Base-by-base conservation (phyloP, 1,140 invertebrate genomes). In the Galleria mellonella region DNA sequence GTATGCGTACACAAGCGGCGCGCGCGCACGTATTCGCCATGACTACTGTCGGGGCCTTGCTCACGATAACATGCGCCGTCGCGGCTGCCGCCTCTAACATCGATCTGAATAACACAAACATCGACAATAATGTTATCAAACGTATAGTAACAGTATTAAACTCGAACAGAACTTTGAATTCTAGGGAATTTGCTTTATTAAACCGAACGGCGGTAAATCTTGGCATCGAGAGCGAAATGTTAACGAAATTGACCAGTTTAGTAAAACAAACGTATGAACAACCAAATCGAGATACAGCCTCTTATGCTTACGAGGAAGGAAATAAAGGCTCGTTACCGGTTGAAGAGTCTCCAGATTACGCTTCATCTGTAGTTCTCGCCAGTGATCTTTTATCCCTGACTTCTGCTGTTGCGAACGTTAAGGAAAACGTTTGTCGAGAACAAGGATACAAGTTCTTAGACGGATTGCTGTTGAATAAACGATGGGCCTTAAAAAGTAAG, bases 401-500 rank as follows among this genome's bases (percentile, higher is more conserved):
- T 2, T 75, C 68, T 59, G 79, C 83, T 29, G 66, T 86, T 30
- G 69, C 74, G 9, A 76, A 67, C 45, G 71, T 86, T n/a, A 64
- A 72, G 51, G 73, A 87, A 12, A 53, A 58, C 9, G 47, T 57
- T 1, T 90, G 89, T 58, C 72, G 78, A 15, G 71, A 86, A 32
- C 88, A 89, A 14, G 81, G 82, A 7, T 83, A 82, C 36, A 57
- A 74, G 4, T 81, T 89, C 2, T 51, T 90, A 30, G 67, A 85
- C 11, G 86, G 82, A 2, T 54, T 89, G 4, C 67, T 77, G 2
- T 65, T 82, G 48, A 77, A 88, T 17, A 86, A 87, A 44, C 78
- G 77, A 62, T 90, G 88, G 88, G 88, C 89, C 0, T 77, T 89
- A 37, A 85, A 89, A 54, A 89, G 87, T 88, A 66, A 87, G 85